phyloP scores from a whole-genome alignment of 2,797 vertebrate genomes.

The Aldrovandia affinis region DNA sequence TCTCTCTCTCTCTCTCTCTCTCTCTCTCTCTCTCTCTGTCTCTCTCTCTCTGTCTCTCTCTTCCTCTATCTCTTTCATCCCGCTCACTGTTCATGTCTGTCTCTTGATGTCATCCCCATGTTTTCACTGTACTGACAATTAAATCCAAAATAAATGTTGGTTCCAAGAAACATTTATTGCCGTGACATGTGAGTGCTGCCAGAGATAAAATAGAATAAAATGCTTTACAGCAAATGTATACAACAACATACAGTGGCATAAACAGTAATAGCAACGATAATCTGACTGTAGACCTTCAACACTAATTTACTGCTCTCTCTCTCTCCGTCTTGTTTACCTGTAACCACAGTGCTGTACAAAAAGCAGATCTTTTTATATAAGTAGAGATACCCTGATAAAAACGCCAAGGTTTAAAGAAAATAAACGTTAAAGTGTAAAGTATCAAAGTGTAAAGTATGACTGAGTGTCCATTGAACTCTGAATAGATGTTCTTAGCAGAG shows the following conservation, averaged over 20 bases:
- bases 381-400: not conserved
- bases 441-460: not conserved
- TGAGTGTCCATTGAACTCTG: conserved; percentile 8
- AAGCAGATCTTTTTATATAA: not conserved
- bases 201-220: too few relatives aligned
- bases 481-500: not conserved
- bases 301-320: not conserved
- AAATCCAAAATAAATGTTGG: not conserved
- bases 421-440: not conserved
- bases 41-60: not conserved
- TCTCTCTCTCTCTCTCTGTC: not conserved
- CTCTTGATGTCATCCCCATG: not conserved
- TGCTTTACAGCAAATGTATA: too few relatives aligned
- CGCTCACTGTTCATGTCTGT: conserved; percentile 7
- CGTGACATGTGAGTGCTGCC: too few relatives aligned
- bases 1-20: not conserved
- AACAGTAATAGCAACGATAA: too few relatives aligned
- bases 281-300: too few relatives aligned
- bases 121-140: not conserved
- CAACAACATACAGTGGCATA: too few relatives aligned
- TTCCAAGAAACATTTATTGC: too few relatives aligned
- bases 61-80: conserved; percentile 7
- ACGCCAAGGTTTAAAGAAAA: not conserved
- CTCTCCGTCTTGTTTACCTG: not conserved
- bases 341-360: not conserved